Conservation (phyloP, 2,888 invertebrate genomes). For the Agrotis segetum region DNA sequence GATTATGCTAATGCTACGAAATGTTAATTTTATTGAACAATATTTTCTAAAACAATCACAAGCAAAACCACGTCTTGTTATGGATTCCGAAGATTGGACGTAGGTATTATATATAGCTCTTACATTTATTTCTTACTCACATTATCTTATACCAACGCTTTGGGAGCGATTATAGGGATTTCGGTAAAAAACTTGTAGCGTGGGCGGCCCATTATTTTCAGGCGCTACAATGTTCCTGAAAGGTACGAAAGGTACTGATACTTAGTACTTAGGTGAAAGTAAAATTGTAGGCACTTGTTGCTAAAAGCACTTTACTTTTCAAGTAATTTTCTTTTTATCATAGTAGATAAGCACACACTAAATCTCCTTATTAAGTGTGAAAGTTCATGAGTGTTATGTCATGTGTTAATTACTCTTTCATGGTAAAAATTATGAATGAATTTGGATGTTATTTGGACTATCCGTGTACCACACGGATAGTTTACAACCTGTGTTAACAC, state of each 20-base stretch:
- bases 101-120: neutral
- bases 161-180: constrained; percentile 6
- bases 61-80: neutral
- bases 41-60: neutral
- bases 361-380: too few relatives aligned
- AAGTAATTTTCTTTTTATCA: too few relatives aligned
- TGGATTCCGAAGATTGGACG: neutral
- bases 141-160: constrained; percentile 19
- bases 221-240: neutral
- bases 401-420: too few relatives aligned
- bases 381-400: too few relatives aligned
- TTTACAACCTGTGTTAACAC: too few relatives aligned
- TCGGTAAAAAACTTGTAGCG: neutral
- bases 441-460: too few relatives aligned
- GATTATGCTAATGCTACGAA: too few relatives aligned
- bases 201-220: constrained; percentile 12
- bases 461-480: too few relatives aligned
- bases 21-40: too few relatives aligned
- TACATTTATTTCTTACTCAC: constrained; percentile 1
- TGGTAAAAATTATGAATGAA: too few relatives aligned
- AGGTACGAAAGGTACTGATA: neutral
- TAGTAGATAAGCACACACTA: neutral
- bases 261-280: neutral
- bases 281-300: neutral
- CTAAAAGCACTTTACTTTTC: neutral